Base-by-base conservation (phyloP, 2,888 invertebrate species). In the Ophioninae sp. region DNA sequence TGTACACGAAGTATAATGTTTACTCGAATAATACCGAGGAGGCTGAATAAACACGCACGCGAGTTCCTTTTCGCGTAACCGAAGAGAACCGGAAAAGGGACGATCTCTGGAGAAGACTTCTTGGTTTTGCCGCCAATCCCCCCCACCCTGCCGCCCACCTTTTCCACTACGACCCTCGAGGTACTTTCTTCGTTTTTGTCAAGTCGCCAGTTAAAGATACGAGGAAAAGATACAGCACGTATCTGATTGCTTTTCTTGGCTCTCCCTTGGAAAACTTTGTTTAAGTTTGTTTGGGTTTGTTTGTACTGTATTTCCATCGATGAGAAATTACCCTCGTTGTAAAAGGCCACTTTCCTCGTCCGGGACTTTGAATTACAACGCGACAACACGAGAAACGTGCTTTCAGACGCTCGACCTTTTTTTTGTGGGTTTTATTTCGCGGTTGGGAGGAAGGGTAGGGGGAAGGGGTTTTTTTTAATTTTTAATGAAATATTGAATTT, bases 161-260 rank as follows among this genome's bases (percentile, higher is more conserved):
- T 10, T 44, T 2, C 44, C n/a, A n/a, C n/a, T n/a, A n/a, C n/a
- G 10, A 3, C 44, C 8, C 5, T 21, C 17, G 6, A n/a, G 20
- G 56, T 30, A 30, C 44, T 68, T 61, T 68, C 30, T 17, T 50
- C 30, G 20, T 61, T 41, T 23, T 21, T 76, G 57, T 44, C 85
- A 67, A 82, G 72, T 62, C 79, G 44, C 69, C 81, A 75, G 81
- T 76, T 68, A 59, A 82, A 89, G 89, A 90, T 91, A 89, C 88
- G 87, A 86, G 84, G 83, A 73, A 68, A 87, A 91, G 91, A 91
- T 91, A 90, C 88, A 85, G 89, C 91, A 91, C 90, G 91, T 88
- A 88, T 89, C 88, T 88, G 90, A 91, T 91, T 91, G 89, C 90
- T 91, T 91, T 89, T 86, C 88, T 87, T 86, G 86, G 85, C 83